phyloP scores from a whole-genome alignment of 1,140 invertebrate genomes.

The Oryctes rhinoceros region DNA sequence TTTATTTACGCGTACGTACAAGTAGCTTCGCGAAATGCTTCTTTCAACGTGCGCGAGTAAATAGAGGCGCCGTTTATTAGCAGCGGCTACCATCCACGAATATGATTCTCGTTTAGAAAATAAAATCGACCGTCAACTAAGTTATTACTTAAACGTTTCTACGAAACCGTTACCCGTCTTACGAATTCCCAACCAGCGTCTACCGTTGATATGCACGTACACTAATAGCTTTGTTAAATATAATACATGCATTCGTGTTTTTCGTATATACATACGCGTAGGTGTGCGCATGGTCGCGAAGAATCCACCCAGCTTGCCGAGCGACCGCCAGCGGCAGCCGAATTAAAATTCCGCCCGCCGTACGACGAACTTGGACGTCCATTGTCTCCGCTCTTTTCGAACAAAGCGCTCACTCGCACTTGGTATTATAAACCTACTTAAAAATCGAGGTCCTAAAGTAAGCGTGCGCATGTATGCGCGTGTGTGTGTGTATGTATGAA shows the following conservation, averaged over 20 bases:
- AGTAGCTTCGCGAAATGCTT: too few relatives aligned
- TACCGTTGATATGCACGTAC: conserved; percentile 13
- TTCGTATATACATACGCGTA: not conserved
- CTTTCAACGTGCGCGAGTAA: too few relatives aligned
- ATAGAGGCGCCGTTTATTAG: too few relatives aligned
- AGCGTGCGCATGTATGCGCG: not conserved
- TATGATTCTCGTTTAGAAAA: too few relatives aligned
- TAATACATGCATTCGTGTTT: conserved; percentile 4
- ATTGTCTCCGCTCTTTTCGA: conserved; percentile 14
- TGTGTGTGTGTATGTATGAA: not conserved
- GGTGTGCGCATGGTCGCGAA: not conserved
- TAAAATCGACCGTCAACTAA: not conserved
- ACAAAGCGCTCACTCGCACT: not conserved
- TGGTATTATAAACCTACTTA: conserved; percentile 35
- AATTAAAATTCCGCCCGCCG: conserved; percentile 24
- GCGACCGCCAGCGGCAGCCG: not conserved
- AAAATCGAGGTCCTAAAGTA: conserved; percentile 29
- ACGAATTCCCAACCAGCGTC: not conserved
- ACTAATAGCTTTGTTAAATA: conserved; percentile 11
- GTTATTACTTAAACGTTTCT: conserved; percentile 18
- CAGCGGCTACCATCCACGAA: too few relatives aligned
- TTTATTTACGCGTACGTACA: too few relatives aligned
- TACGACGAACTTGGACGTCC: not conserved
- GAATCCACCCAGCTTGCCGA: not conserved
- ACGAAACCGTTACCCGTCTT: not conserved